Percentiles rank a stretch among this genome's conserved stretches.
Evolutionary conservation across 1,140 invertebrate species (phyloP).

Genomic region (Leptoteleia sp.): DNA sequence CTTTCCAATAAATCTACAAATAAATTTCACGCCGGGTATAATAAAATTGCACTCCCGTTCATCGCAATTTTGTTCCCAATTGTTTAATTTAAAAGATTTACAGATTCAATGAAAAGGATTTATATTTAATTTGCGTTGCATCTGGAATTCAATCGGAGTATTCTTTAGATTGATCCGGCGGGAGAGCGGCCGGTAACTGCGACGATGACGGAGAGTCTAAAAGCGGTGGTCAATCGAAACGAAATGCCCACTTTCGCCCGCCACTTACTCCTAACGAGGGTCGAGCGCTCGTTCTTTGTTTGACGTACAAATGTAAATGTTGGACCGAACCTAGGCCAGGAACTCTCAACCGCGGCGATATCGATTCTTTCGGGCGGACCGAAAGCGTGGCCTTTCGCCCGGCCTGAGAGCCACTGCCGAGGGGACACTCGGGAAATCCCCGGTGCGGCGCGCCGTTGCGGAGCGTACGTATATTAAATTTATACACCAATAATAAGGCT

Average conservation of each 20-base stretch:
- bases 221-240: constrained; percentile 71
- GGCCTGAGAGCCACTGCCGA: constrained; percentile 55
- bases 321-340: constrained; percentile 41
- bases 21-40: too few species aligned
- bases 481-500: constrained; percentile 13
- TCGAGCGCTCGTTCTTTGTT: constrained; percentile 52
- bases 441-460: constrained; percentile 56
- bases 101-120: constrained; percentile 21
- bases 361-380: constrained; percentile 9
- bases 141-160: constrained; percentile 42
- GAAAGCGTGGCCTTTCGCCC: background rate
- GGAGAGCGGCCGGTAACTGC: constrained; percentile 31
- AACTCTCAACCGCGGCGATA: constrained; percentile 37
- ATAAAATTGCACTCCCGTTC: too few species aligned
- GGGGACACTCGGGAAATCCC: constrained; percentile 54
- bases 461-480: constrained; percentile 15
- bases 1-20: constrained; percentile 7
- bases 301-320: constrained; percentile 63
- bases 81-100: constrained; percentile 35
- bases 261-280: constrained; percentile 53
- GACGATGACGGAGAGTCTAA: constrained; percentile 63
- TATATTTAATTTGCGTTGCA: constrained; percentile 42
- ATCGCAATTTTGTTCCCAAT: constrained; percentile 4
- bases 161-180: constrained; percentile 44
- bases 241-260: constrained; percentile 47